These are phyloP conservation scores for Cybosia mesomella DNA, from an alignment of 2,888 invertebrate genomes.

Conservation along the genomic window DNA sequence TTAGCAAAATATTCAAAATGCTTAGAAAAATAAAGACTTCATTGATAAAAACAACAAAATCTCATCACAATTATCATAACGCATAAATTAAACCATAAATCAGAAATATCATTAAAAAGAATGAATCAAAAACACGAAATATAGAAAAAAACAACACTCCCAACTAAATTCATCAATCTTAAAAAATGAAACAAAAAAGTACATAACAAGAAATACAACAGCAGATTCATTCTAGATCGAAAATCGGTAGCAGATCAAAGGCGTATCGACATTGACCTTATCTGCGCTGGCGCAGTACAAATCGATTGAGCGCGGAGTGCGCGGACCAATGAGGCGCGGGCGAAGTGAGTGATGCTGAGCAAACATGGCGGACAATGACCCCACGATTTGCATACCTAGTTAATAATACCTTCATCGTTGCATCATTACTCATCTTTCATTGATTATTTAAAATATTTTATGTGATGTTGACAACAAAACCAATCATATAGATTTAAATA, in stretches of 20 bases:
- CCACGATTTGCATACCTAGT: conserved; percentile 81
- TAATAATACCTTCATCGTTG: too few relatives aligned
- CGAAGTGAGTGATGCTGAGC: conserved; percentile 71
- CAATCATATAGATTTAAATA: not conserved
- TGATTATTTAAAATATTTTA: conserved; percentile 61
- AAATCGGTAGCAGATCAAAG: conserved; percentile 80
- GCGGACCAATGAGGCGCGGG: conserved; percentile 69
- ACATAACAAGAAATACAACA: conserved; percentile 28
- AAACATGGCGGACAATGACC: conserved; percentile 79
- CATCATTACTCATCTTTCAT: conserved; percentile 72
- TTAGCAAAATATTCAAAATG: not conserved
- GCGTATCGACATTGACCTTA: conserved; percentile 83
- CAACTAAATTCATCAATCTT: conserved; percentile 9
- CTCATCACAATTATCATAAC: not conserved
- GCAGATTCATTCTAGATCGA: conserved; percentile 49
- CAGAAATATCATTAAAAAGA: not conserved
- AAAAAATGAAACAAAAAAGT: conserved; percentile 30
- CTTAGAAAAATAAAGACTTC: not conserved
- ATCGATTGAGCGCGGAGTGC: conserved; percentile 71
- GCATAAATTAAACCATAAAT: not conserved
- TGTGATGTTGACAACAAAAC: conserved; percentile 32
- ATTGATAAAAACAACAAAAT: not conserved
- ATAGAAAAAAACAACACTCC: not conserved
- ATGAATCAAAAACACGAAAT: not conserved
- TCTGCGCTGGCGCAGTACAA: conserved; percentile 77